Evolutionary conservation across 2,797 vertebrate species (phyloP).

Genomic region (Poeciliopsis turneri): DNA sequence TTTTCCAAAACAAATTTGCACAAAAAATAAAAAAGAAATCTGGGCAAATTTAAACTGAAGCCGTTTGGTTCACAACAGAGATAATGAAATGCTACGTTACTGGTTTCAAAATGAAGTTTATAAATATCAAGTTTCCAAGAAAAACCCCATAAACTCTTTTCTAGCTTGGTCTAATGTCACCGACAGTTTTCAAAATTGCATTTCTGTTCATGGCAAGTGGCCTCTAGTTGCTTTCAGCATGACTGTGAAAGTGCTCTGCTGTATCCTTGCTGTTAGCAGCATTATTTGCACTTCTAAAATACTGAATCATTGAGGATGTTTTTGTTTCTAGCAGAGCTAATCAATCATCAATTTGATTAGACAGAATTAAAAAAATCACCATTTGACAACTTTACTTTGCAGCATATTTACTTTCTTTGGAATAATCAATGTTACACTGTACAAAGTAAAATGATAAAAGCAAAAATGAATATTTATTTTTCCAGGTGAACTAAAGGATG

Average conservation of each 20-base stretch:
- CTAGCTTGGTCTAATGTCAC: not conserved
- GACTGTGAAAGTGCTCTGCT: slow-evolving; percentile 5
- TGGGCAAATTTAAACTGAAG: not conserved
- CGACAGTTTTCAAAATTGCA: slow-evolving; percentile 11
- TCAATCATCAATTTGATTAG: not conserved
- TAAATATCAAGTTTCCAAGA: slow-evolving; percentile 17
- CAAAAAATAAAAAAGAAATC: not conserved
- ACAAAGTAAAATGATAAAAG: not conserved
- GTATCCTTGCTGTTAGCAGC: slow-evolving; percentile 6
- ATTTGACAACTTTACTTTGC: not conserved
- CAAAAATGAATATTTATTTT: not conserved
- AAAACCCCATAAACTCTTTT: not conserved
- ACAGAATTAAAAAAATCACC: not conserved
- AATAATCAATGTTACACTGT: not conserved
- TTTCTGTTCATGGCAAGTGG: slow-evolving; percentile 5
- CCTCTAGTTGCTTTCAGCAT: slow-evolving; percentile 13
- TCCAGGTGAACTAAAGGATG: not conserved
- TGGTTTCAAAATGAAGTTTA: not conserved
- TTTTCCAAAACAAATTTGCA: not conserved
- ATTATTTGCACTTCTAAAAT: not conserved
- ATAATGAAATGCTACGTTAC: slow-evolving; percentile 21
- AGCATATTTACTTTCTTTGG: not conserved
- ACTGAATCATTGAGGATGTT: not conserved
- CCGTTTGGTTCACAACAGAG: slow-evolving; percentile 2
- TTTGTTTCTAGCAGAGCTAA: not conserved